Evolutionary conservation across 1,140 invertebrate species (phyloP), one percentile per base, ranked within the genome.

Genomic region (Cardiocondyla obscurior): DNA sequence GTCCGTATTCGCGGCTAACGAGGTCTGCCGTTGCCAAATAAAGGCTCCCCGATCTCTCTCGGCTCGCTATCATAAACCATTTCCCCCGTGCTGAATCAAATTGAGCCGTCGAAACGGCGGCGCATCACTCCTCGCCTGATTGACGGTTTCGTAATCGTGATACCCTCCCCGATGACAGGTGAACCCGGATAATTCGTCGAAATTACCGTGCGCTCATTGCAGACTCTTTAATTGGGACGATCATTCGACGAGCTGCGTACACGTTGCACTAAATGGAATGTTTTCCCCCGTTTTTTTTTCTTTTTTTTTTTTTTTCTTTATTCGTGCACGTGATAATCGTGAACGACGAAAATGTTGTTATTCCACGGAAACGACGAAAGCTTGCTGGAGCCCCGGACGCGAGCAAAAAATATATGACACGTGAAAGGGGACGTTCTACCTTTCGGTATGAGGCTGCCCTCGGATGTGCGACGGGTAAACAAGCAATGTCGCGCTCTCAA

Each of bases 81-180:
- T 87, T 7, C 8, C 8, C 55, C 19, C 33, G n/a, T 10, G 12
- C 70, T 53, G 67, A 51, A 33, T 67, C 82, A 64, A 84, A 88
- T 88, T 88, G 82, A 88, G 82, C 55, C 67, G 74, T 88, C 85
- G 67, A 67, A 42, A 28, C 16, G 30, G 33, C 72, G 42, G 64
- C 77, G 64, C 85, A 28, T 57, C 83, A 28, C 64, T 39, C 49
- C 53, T 44, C 84, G 60, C n/a, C 72, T 55, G 81, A 87, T 83
- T 86, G 85, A 87, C 85, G 70, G 73, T 83, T 86, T 67, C 44
- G 81, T 83, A 87, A 87, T 83, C 81, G 69, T 46, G 39, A 16
- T 30, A 30, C 70, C n/a, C 82, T 44, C 19, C 33, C 39, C 46
- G 73, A n/a, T 12, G 36, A 62, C 30, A 44, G 14, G 36, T 49